These are phyloP conservation scores for Petrosia ficiformis DNA, from an alignment of 37 sponge, comb jelly and placozoan genomes.

Conservation along the genomic window DNA sequence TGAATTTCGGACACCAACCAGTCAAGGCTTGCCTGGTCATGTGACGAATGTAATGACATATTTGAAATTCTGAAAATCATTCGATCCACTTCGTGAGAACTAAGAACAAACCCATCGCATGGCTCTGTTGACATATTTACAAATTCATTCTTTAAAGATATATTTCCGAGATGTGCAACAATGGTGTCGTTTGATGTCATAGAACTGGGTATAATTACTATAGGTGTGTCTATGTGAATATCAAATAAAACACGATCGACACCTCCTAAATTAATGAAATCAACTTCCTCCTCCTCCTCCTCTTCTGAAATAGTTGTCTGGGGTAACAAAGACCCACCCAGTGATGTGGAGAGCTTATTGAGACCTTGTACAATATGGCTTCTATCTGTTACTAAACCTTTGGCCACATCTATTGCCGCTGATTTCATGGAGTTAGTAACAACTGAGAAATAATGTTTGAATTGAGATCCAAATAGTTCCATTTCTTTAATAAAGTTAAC, in stretches of 20 bases:
- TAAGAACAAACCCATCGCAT: neutral
- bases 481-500: constrained; percentile 68
- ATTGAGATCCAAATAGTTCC: constrained; percentile 73
- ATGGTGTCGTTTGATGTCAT: constrained; percentile 42
- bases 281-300: constrained; percentile 23
- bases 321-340: constrained; percentile 6
- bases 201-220: constrained; percentile 61
- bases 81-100: constrained; percentile 16
- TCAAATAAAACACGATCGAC: neutral
- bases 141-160: constrained; percentile 59
- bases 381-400: constrained; percentile 55
- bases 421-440: constrained; percentile 46
- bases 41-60: constrained; percentile 55
- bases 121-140: neutral
- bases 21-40: constrained; percentile 37
- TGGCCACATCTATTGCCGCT: constrained; percentile 89
- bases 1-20: constrained; percentile 9
- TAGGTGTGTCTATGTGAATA: constrained; percentile 48
- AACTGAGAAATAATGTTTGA: constrained; percentile 32
- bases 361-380: constrained; percentile 45
- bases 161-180: constrained; percentile 79
- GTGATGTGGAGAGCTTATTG: constrained; percentile 35
- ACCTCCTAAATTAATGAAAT: neutral
- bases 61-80: constrained; percentile 19
- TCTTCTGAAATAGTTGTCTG: neutral